These are phyloP conservation scores for Athripsodes cinereus DNA, from an alignment of 2,888 invertebrate species.

Conservation along the genomic window DNA sequence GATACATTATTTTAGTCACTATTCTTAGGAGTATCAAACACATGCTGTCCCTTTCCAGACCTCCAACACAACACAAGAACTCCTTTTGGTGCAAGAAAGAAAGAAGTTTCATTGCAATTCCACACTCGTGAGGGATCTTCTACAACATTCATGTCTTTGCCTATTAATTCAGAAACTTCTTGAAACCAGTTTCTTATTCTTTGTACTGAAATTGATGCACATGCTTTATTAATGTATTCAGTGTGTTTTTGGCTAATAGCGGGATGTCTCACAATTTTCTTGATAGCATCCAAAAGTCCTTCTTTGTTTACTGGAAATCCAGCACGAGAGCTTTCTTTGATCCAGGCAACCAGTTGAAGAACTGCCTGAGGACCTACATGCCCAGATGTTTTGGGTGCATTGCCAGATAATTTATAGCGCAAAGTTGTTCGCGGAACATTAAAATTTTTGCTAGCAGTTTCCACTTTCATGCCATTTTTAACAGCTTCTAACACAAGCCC, in stretches of 20 bases:
- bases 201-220: neutral
- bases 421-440: neutral
- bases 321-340: neutral
- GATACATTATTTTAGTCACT: neutral
- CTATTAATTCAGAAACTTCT: neutral
- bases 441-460: neutral
- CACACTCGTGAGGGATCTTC: neutral
- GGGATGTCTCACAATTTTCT: neutral
- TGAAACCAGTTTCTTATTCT: constrained; percentile 2
- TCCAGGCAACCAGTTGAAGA: neutral
- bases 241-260: neutral
- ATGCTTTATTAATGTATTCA: neutral
- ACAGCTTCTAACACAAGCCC: neutral
- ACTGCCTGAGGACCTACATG: neutral
- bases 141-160: neutral
- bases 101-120: neutral
- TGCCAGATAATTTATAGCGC: neutral
- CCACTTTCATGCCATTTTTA: neutral
- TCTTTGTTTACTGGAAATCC: neutral
- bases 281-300: neutral
- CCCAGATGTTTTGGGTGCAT: neutral
- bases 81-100: neutral
- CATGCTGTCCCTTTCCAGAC: neutral
- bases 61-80: neutral
- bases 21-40: neutral